phyloP scores from a whole-genome alignment of 2,797 vertebrate species.

The Ispidina picta region DNA sequence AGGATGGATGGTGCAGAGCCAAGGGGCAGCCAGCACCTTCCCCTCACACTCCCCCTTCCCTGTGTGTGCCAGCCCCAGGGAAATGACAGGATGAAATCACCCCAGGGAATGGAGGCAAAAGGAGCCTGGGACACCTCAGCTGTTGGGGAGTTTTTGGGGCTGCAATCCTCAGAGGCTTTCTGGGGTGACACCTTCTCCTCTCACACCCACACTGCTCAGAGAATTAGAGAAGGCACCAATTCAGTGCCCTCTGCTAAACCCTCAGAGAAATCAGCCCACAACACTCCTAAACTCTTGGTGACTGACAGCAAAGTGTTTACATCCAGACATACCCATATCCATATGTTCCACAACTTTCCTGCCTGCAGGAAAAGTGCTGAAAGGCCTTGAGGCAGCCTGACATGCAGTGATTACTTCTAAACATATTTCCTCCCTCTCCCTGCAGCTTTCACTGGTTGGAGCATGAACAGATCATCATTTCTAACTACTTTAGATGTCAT shows the following conservation, averaged over 20 bases:
- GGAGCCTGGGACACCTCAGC: not conserved
- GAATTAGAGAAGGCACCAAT: not conserved
- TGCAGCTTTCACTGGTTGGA: not conserved
- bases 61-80: not conserved
- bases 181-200: not conserved
- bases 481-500: not conserved
- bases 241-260: not conserved
- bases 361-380: not conserved
- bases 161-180: not conserved
- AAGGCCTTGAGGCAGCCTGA: not conserved
- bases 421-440: not conserved
- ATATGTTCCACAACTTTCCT: not conserved
- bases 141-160: not conserved
- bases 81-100: not conserved
- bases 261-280: not conserved
- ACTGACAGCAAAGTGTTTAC: conserved; percentile 5
- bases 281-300: not conserved
- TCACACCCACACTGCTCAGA: not conserved
- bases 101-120: not conserved
- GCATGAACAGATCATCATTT: not conserved
- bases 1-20: not conserved
- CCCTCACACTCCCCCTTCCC: not conserved
- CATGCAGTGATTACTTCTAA: not conserved
- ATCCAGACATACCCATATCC: not conserved
- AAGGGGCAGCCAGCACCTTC: not conserved